Evolutionary conservation across 1,140 invertebrate species (phyloP).

Genomic region (Temnothorax nylanderi): DNA sequence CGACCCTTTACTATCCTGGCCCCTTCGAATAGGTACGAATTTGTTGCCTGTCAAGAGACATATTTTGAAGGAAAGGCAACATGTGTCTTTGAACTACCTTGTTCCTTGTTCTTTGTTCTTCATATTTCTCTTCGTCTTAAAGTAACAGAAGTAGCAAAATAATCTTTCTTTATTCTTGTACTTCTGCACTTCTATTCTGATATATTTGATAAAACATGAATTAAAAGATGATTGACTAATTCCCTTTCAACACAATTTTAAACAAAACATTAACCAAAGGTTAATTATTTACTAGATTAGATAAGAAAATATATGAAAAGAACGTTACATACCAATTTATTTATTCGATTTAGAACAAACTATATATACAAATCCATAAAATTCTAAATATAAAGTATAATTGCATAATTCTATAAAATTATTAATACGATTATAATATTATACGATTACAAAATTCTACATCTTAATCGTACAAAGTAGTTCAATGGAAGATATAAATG

Average conservation of each 20-base stretch:
- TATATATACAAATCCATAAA: neutral
- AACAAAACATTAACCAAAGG: neutral
- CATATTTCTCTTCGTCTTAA: neutral
- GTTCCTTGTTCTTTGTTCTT: neutral
- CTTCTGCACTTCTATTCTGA: neutral
- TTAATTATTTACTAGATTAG: neutral
- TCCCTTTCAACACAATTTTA: neutral
- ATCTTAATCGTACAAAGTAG: neutral
- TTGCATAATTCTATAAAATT: neutral
- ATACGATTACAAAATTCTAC: too few species aligned
- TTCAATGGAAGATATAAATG: neutral
- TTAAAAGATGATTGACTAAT: neutral
- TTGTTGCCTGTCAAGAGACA: slow-evolving; percentile 37
- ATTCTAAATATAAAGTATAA: neutral
- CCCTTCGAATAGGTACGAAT: slow-evolving; percentile 30
- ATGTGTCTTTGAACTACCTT: neutral
- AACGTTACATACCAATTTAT: neutral
- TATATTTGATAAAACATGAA: neutral
- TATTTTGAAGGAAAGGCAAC: slow-evolving; percentile 3
- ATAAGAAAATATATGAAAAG: neutral
- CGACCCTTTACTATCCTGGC: neutral
- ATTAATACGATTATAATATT: too few species aligned
- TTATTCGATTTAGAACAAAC: neutral
- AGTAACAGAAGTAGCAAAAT: neutral
- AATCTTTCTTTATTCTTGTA: neutral